These are phyloP conservation scores for Kryphioiulus occultus DNA, from an alignment of 2,888 invertebrate species.

Conservation along the genomic window DNA sequence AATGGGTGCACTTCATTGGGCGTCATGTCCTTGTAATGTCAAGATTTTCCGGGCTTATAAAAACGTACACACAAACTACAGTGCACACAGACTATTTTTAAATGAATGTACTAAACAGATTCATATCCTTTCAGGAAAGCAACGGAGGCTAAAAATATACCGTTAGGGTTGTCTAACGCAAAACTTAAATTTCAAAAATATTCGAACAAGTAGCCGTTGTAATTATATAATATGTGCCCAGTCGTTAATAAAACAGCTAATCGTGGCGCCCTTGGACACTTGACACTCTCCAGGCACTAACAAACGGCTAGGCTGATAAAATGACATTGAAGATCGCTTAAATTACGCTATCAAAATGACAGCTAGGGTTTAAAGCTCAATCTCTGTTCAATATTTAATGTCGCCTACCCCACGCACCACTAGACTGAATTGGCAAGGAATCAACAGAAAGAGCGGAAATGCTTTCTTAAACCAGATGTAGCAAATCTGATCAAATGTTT, in stretches of 20 bases:
- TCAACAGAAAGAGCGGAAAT: not conserved
- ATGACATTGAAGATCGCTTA: not conserved
- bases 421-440: not conserved
- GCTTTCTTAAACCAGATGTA: no score
- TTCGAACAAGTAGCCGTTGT: not conserved
- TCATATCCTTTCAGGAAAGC: not conserved
- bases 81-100: not conserved
- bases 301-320: not conserved
- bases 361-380: not conserved
- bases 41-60: not conserved
- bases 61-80: no score
- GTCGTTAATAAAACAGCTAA: not conserved
- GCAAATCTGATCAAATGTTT: no score
- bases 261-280: not conserved
- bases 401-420: not conserved
- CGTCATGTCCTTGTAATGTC: not conserved
- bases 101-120: not conserved
- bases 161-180: not conserved
- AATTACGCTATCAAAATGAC: not conserved
- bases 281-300: not conserved
- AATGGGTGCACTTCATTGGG: not conserved
- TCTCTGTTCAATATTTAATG: not conserved
- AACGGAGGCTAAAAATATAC: not conserved
- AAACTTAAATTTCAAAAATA: not conserved
- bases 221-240: conserved; percentile 15